Conservation (phyloP, 2,797 vertebrate species). For the Coreius guichenoti region DNA sequence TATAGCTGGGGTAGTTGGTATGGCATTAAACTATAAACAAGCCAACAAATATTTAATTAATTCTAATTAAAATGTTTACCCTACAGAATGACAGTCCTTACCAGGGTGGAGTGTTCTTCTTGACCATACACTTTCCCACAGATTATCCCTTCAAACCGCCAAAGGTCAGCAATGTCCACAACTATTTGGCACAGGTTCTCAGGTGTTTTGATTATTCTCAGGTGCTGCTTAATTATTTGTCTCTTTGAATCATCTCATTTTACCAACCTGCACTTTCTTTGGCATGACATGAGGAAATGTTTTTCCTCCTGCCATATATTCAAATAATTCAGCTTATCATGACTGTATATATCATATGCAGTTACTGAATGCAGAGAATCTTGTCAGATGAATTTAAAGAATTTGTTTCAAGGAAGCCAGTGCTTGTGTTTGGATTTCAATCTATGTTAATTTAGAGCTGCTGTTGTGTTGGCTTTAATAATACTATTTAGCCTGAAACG, state of each 20-base stretch:
- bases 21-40: neutral
- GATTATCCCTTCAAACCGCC: conserved; percentile 89
- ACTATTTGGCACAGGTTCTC: conserved; percentile 1
- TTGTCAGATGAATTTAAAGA: neutral
- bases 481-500: neutral
- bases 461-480: neutral
- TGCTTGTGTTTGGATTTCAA: neutral
- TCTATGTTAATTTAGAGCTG: neutral
- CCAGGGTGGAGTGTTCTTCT: conserved; percentile 86
- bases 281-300: neutral
- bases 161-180: conserved; percentile 75
- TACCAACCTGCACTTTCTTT: neutral
- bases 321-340: neutral
- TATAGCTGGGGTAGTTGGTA: neutral
- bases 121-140: conserved; percentile 88
- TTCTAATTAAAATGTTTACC: conserved; percentile 55
- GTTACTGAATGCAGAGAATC: conserved; percentile 1
- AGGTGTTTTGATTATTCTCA: conserved; percentile 9
- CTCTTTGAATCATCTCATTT: conserved; percentile 6
- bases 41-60: neutral
- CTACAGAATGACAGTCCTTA: conserved; percentile 86
- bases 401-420: neutral
- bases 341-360: neutral
- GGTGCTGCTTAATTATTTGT: conserved; percentile 23
- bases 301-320: neutral